phyloP scores from a whole-genome alignment of 2,797 vertebrate species.

The Apodemus agrarius region DNA sequence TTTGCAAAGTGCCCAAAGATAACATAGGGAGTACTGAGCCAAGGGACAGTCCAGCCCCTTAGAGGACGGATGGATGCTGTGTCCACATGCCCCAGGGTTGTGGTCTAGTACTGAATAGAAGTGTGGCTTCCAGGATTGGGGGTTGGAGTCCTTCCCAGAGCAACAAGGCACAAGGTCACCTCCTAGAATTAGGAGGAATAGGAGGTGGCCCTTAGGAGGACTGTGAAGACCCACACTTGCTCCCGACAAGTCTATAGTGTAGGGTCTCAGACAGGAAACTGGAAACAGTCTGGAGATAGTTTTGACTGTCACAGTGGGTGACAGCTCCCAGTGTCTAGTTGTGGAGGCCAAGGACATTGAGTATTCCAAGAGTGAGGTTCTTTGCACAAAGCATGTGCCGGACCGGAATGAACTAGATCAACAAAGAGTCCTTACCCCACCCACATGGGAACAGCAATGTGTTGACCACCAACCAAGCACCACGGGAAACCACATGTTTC shows the following conservation, averaged over 20 bases:
- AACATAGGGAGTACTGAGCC: neutral
- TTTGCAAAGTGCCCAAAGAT: neutral
- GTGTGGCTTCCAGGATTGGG: neutral
- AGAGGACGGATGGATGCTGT: neutral
- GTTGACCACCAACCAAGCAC: neutral
- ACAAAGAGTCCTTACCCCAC: neutral
- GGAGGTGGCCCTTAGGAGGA: too few relatives aligned
- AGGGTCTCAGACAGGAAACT: neutral
- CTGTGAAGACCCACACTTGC: neutral
- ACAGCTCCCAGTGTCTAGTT: neutral
- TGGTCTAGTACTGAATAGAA: neutral
- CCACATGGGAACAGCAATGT: neutral
- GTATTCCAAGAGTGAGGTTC: accelerated
- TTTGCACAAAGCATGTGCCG: neutral
- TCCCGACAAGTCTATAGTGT: neutral
- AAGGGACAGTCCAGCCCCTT: neutral
- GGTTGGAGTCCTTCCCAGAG: neutral
- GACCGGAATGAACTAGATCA: neutral
- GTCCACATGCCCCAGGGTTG: neutral
- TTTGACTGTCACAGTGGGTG: neutral
- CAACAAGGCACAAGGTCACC: neutral
- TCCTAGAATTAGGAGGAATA: neutral
- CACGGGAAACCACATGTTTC: neutral
- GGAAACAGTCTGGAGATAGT: neutral
- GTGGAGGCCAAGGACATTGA: neutral